A percentile compares a stretch with the other conserved stretches of the same genome.
These are phyloP conservation scores for Portevinia maculata DNA, from an alignment of 2,888 invertebrate genomes.

Conservation along the genomic window DNA sequence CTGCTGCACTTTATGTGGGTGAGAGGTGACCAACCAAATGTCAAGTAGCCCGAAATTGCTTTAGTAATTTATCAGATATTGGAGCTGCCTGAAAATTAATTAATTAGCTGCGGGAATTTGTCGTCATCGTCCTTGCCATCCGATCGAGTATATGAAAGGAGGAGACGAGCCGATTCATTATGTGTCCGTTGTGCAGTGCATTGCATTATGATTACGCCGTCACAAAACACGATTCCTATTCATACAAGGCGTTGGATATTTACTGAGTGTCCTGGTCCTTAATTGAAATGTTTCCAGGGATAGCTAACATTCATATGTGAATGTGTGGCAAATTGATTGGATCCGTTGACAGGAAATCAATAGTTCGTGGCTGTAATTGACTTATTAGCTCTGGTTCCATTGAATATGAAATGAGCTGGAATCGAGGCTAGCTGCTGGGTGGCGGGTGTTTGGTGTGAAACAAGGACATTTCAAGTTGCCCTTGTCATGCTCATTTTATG, in stretches of 20 bases:
- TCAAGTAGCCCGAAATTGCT: slow-evolving; percentile 57
- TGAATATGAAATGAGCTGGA: slow-evolving; percentile 45
- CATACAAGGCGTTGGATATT: slow-evolving; percentile 38
- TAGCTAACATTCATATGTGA: slow-evolving; percentile 12
- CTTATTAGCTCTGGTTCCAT: slow-evolving; percentile 55
- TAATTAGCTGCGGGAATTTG: slow-evolving; percentile 60
- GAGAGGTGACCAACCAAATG: slow-evolving; percentile 24
- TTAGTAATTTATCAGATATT: slow-evolving; percentile 68
- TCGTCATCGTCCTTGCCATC: slow-evolving; percentile 44
- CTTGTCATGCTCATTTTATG: slow-evolving; percentile 22
- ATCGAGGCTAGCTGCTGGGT: not conserved
- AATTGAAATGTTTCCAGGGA: slow-evolving; percentile 64
- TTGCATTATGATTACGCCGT: slow-evolving; percentile 64
- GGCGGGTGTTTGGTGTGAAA: not conserved
- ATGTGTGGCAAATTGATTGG: slow-evolving; percentile 61
- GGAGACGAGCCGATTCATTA: slow-evolving; percentile 48
- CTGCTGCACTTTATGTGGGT: not conserved
- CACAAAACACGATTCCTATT: slow-evolving; percentile 52
- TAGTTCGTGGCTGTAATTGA: slow-evolving; percentile 68
- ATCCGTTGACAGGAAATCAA: slow-evolving; percentile 69
- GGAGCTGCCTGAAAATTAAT: slow-evolving; percentile 63
- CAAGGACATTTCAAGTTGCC: slow-evolving; percentile 26
- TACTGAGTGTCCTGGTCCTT: slow-evolving; percentile 50
- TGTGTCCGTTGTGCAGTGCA: slow-evolving; percentile 11
- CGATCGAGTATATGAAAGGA: slow-evolving; percentile 15